Evolutionary conservation across 2,797 vertebrate genomes (phyloP), one percentile per base, ranked within the genome.

Genomic region (Buceros bicornis): DNA sequence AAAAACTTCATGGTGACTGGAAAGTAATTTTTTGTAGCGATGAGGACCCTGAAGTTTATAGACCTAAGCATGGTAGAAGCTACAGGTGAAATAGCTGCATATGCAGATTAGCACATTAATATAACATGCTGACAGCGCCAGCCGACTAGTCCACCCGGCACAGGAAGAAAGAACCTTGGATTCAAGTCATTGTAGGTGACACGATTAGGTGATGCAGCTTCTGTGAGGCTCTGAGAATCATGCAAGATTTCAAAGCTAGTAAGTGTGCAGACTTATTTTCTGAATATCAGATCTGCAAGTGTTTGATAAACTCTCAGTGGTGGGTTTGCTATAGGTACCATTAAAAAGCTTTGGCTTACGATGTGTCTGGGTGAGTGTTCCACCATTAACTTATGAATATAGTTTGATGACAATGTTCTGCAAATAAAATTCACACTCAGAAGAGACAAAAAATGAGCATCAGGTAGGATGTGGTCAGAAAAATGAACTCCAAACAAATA

Each of bases 61-160:
- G 88, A 80, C 45, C 70, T 69, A 6, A 74, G 42, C 24, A 11
- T 11, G 22, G 70, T 11, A 35, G 76, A 77, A 72, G 81, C 77
- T 61, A 19, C 67, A 84, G 81, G 64, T 51, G n/a, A 67, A 89
- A 82, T 43, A 40, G 62, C 45, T 92, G 85, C 81, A 40, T 35
- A 65, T 95, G 91, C 83, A 93, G 90, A 93, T 84, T 3, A 90
- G 70, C 10, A 42, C 51, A 43, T 90, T 90, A 42, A 10, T n/a
- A 37, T 64, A 57, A 40, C 7, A 1, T 33, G 54, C 65, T 74
- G 84, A 33, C 43, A 69, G 73, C 5, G 3, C n/a, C 28, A 58
- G 67, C 45, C 67, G 54, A 18, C 10, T 33, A 35, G 10, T n/a
- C 58, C 2, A 0, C 57, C 33, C 76, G 53, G 58, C 54, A 28